Percentiles rank a stretch among this genome's conserved stretches.
Evolutionary conservation across 1,140 invertebrate genomes (phyloP).

Genomic region (Aradophagus sp.): DNA sequence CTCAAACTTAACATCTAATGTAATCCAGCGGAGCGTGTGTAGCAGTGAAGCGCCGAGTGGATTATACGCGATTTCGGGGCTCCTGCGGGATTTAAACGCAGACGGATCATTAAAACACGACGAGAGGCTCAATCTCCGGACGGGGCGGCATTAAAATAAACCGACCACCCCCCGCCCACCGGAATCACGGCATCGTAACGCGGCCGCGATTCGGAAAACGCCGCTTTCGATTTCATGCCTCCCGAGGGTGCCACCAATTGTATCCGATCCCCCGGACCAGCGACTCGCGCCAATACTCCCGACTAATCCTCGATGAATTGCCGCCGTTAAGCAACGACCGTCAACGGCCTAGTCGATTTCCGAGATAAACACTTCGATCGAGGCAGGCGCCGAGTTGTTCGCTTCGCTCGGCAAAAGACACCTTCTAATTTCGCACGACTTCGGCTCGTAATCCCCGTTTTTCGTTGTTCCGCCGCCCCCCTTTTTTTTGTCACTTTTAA

Average conservation of each 20-base stretch:
- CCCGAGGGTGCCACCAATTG: constrained; percentile 37
- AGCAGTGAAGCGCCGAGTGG: constrained; percentile 55
- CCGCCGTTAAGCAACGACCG: constrained; percentile 33
- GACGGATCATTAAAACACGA: constrained; percentile 59
- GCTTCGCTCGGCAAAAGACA: no score
- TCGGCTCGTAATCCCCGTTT: no score
- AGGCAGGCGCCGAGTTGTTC: no score
- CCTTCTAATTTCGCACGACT: no score
- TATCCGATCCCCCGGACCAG: constrained; percentile 38
- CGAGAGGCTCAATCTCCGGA: constrained; percentile 37
- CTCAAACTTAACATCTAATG: constrained; percentile 55
- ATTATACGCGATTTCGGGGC: constrained; percentile 56
- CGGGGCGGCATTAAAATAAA: constrained; percentile 55
- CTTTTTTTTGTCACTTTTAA: no score
- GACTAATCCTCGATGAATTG: constrained; percentile 43
- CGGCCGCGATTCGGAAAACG: constrained; percentile 9
- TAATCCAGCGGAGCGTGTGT: constrained; percentile 54
- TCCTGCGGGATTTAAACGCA: constrained; percentile 56
- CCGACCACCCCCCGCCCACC: no score
- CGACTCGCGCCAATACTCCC: constrained; percentile 29
- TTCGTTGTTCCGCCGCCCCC: no score
- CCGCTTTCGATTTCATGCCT: constrained; percentile 45
- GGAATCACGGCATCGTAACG: constrained; percentile 23
- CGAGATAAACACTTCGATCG: constrained; percentile 21
- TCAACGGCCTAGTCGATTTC: constrained; percentile 14